Base-by-base conservation (phyloP, 2,797 vertebrate genomes). In the Bovichtus variegatus region DNA sequence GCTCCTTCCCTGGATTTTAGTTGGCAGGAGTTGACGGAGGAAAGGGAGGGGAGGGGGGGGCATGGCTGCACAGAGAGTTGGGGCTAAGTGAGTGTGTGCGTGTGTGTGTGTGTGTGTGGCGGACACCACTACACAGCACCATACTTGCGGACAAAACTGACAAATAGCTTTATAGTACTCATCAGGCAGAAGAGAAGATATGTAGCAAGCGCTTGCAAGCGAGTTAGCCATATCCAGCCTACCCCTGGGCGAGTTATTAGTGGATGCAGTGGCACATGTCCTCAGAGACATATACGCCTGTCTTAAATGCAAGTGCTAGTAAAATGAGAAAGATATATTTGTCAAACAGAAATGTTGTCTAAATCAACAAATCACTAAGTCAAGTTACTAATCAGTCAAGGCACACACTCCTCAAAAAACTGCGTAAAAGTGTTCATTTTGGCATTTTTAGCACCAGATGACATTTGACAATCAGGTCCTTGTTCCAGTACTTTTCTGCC, bases 21-120 rank as follows among this genome's bases (percentile, higher is more conserved):
- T 71, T 83, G 84, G 80, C 74, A 83, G 36, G 53, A 74, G 47
- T 43, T 27, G n/a, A 58, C n/a, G n/a, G n/a, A 21, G 34, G 41
- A 36, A 44, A 58, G 19, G 44, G 16, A 12, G 53, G 21, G 12
- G 18, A 4, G 3, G 11, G n/a, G 12, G 3, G 57, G 41, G 6
- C 25, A 41, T 11, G 38, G 38, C n/a, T 54, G 18, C 38, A 34
- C 12, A 18, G 41, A 55, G 67, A 60, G 60, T 5, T 66, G 46
- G 46, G 51, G 18, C 57, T 19, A 34, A 67, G 27, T 66, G n/a
- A n/a, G n/a, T n/a, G n/a, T n/a, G n/a, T 38, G 41, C 25, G 4
- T 31, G 3, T 21, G 34, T 29, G 21, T 51, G 2, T 25, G 40
- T 34, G 31, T n/a, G n/a, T n/a, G n/a, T n/a, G 31, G 31, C 31